Base-by-base conservation (phyloP, 2,113 vertebrate genomes). In the Colius striatus region DNA sequence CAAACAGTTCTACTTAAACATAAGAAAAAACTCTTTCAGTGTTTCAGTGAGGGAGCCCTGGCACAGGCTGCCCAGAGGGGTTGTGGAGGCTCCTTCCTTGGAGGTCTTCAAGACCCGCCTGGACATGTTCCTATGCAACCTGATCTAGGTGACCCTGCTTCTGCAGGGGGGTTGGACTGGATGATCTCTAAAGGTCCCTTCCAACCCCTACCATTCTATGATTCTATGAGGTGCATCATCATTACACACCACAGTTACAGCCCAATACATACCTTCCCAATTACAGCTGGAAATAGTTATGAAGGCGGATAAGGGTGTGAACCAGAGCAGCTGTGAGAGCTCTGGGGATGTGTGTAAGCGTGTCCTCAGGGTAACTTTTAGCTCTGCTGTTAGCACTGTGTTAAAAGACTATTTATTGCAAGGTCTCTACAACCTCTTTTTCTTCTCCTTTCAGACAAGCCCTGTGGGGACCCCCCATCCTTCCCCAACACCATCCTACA, bases 401-500 rank as follows among this genome's bases (percentile, higher is more conserved):
- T 6, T 53, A 36, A 53, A 92, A 62, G n/a, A 7, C 43, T 22
- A 1, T 7, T 26, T 22, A 1, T 7, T 26, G 25, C 7, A 29
- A 60, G 14, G 7, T 7, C 20, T 73, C 68, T 50, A 22, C 54
- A 85, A 6, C 11, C 7, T 38, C n/a, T 68, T 51, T 79, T 38
- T 18, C n/a, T 68, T 48, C 50, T 15, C 29, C 66, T 93, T 89
- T 43, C 96, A 99, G 99, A 97, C 53, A 98, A 98, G 74, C 98
- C 98, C 0, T 99, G 99, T 9, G 99, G 99, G 27, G 98, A 99
- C 94, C 98, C 99, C 0, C 99, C 99, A 0, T 98, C 98, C 8
- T 99, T 99, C 90, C 99, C 99, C 12, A 98, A 99, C 90, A 98
- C 98, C 41, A 97, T 96, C 77, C 98, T 99, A 34, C 98, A 99